phyloP scores from a whole-genome alignment of 2,113 vertebrate species.

The Proterorhinus semilunaris region DNA sequence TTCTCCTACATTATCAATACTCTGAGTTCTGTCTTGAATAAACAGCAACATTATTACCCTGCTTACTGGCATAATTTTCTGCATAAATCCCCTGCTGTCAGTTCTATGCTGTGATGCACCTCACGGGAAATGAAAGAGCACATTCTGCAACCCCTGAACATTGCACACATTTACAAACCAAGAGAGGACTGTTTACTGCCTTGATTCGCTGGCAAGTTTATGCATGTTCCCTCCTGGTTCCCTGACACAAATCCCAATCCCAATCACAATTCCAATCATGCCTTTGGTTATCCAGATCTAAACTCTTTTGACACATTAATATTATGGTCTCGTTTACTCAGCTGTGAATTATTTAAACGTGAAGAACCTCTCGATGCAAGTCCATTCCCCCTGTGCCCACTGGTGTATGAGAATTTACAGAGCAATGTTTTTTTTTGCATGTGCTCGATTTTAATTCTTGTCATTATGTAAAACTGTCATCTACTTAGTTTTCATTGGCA shows the following conservation, averaged over 20 bases:
- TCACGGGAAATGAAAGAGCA: neutral
- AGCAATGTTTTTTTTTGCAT: too few relatives aligned
- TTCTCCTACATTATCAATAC: neutral
- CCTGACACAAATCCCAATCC: neutral
- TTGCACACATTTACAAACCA: slow-evolving; percentile 2
- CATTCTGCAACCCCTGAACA: neutral
- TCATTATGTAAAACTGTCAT: too few relatives aligned
- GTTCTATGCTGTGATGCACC: neutral
- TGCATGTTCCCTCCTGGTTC: neutral
- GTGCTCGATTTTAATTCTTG: too few relatives aligned
- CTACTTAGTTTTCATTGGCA: too few relatives aligned
- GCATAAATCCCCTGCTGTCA: neutral
- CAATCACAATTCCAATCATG: neutral
- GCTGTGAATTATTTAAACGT: neutral
- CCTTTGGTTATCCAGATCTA: neutral
- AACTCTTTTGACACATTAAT: neutral
- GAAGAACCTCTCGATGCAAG: neutral
- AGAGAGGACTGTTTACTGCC: neutral
- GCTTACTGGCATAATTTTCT: slow-evolving; percentile 11
- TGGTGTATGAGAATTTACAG: neutral
- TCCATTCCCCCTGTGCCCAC: neutral
- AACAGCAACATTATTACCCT: neutral
- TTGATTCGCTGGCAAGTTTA: neutral
- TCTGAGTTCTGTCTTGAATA: slow-evolving; percentile 4
- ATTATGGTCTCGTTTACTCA: neutral